These are phyloP conservation scores for Ophthalmolycus amberensis DNA, from an alignment of 2,113 vertebrate species.

Conservation along the genomic window DNA sequence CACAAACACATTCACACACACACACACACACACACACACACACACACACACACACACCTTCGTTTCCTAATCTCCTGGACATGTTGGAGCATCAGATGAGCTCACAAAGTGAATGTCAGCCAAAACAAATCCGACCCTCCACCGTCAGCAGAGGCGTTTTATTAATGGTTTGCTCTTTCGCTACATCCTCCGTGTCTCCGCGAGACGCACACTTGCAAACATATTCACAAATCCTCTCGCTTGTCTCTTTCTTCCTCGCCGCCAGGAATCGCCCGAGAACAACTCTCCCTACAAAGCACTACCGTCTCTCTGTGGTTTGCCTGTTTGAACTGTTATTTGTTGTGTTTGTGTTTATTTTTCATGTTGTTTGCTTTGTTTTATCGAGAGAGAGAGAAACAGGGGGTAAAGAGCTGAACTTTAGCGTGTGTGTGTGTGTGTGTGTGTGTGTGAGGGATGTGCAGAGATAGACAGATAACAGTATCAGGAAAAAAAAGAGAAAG, in stretches of 20 bases:
- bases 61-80: conserved; percentile 48
- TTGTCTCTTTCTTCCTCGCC: conserved; percentile 15
- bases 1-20: conserved; percentile 1
- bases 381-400: not conserved
- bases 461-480: not conserved
- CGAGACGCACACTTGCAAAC: conserved; percentile 5
- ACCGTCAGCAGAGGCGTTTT: conserved; percentile 27
- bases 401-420: not conserved
- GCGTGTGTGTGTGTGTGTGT: conserved; percentile 8
- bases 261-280: conserved; percentile 10
- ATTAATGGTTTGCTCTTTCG: conserved; percentile 50
- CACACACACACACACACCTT: conserved; percentile 5
- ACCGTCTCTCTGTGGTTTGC: not conserved
- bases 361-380: conserved; percentile 22
- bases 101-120: conserved; percentile 58
- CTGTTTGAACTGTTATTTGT: conserved; percentile 21
- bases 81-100: conserved; percentile 57
- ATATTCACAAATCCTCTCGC: not conserved
- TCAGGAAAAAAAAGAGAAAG: conserved; percentile 11
- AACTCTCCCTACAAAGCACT: not conserved
- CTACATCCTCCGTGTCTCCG: conserved; percentile 9
- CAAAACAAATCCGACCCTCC: conserved; percentile 43
- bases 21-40: conserved; percentile 1
- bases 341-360: conserved; percentile 18
- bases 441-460: not conserved